Conservation (phyloP, 2,797 vertebrate species). For the Sebastes trivittatus region DNA sequence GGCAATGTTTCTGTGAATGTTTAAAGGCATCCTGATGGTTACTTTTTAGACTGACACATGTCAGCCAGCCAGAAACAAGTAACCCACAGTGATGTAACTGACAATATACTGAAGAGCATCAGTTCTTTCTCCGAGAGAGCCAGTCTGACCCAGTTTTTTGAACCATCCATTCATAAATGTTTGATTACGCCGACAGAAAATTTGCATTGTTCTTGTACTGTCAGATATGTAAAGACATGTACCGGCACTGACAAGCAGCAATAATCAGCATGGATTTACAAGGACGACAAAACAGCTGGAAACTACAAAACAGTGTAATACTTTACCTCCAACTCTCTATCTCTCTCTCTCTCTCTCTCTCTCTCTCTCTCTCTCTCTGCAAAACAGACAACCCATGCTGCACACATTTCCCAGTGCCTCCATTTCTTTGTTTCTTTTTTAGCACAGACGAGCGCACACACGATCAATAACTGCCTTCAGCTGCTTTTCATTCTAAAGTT, state of each 20-base stretch:
- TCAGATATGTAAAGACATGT: conserved; percentile 16
- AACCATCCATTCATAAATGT: conserved; percentile 25
- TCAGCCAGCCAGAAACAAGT: not conserved
- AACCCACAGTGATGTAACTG: not conserved
- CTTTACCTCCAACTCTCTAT: not conserved
- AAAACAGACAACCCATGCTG: not conserved
- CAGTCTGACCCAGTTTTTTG: conserved; percentile 25
- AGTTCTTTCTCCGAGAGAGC: not conserved
- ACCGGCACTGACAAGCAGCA: not conserved
- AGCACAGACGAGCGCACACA: not conserved
- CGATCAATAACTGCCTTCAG: conserved; percentile 38
- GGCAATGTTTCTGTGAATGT: not conserved
- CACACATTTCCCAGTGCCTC: conserved; percentile 8
- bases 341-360: not conserved
- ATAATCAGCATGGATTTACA: conserved; percentile 4
- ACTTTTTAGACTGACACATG: not conserved
- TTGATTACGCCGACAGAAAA: conserved; percentile 19
- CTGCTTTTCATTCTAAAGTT: conserved; percentile 12
- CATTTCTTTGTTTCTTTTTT: not conserved
- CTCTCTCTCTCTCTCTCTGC: not conserved
- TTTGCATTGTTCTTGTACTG: conserved; percentile 20
- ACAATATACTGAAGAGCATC: not conserved
- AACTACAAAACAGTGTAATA: conserved; percentile 18
- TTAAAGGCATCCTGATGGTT: not conserved
- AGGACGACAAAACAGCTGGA: conserved; percentile 1